Evolutionary conservation across 2,888 invertebrate genomes (phyloP).

Genomic region (Macrophya annulata): DNA sequence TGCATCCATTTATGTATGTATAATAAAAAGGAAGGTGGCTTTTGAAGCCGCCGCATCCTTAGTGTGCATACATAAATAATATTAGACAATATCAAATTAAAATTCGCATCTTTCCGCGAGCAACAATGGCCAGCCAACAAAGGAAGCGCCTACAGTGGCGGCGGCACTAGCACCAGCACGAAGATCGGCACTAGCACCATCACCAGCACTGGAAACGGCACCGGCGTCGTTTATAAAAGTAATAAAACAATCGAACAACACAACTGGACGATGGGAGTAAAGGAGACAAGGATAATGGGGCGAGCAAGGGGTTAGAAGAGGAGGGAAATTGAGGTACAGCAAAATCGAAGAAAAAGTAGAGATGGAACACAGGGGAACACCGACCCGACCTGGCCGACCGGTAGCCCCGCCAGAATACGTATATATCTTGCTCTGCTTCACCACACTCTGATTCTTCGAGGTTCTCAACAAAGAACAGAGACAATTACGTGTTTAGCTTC

Average conservation of each 20-base stretch:
- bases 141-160: constrained; percentile 69
- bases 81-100: constrained; percentile 75
- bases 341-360: constrained; percentile 67
- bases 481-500: background rate
- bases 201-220: constrained; percentile 53
- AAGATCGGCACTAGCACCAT: background rate
- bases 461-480: constrained; percentile 70
- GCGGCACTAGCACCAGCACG: constrained; percentile 38
- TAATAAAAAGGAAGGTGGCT: constrained; percentile 52
- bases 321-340: constrained; percentile 65
- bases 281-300: constrained; percentile 63
- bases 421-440: constrained; percentile 75
- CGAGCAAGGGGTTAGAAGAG: constrained; percentile 65
- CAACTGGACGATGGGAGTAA: constrained; percentile 67
- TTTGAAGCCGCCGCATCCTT: constrained; percentile 52
- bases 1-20: background rate
- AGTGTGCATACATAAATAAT: constrained; percentile 72
- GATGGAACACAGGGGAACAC: constrained; percentile 74
- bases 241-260: constrained; percentile 75
- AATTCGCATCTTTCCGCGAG: constrained; percentile 72
- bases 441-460: constrained; percentile 73
- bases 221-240: constrained; percentile 74
- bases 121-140: constrained; percentile 74
- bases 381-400: constrained; percentile 78
- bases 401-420: constrained; percentile 74